A percentile compares a stretch with the other conserved stretches of the same genome.
phyloP scores from a whole-genome alignment of 2,797 vertebrate species.

The Paguma larvata region DNA sequence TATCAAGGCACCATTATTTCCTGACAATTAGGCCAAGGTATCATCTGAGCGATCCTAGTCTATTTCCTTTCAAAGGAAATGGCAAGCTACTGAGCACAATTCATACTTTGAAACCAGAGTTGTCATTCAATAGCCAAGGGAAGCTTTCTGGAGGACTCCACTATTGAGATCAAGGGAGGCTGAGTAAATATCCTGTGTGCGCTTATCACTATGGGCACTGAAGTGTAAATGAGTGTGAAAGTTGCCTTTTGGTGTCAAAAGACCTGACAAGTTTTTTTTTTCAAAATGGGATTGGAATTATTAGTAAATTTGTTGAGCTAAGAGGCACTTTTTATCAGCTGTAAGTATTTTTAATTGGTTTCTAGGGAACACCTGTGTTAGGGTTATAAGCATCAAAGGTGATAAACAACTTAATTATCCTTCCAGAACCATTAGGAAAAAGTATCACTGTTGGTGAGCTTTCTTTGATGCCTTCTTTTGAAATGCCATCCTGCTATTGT shows the following conservation, averaged over 20 bases:
- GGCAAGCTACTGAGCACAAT: conserved; percentile 40
- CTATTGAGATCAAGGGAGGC: conserved; percentile 71
- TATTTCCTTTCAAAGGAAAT: conserved; percentile 72
- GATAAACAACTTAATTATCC: conserved; percentile 87
- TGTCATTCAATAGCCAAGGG: conserved; percentile 68
- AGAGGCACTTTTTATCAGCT: conserved; percentile 81
- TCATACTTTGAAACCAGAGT: conserved; percentile 74
- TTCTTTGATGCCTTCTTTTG: conserved; percentile 84
- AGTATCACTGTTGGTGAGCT: conserved; percentile 81
- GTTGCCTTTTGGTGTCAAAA: conserved; percentile 81
- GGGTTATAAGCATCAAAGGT: conserved; percentile 84
- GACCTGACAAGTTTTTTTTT: conserved; percentile 76
- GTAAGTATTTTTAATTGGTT: conserved; percentile 87
- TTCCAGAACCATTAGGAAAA: conserved; percentile 83
- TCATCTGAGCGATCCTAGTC: background rate
- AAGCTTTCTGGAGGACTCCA: conserved; percentile 67
- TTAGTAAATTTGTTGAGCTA: conserved; percentile 82
- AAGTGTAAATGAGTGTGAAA: conserved; percentile 81
- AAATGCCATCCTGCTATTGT: conserved; percentile 79
- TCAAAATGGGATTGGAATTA: conserved; percentile 81
- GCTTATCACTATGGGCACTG: conserved; percentile 56
- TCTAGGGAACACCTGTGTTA: conserved; percentile 85
- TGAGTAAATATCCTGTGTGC: conserved; percentile 77
- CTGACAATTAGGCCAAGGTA: conserved; percentile 32
- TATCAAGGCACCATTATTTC: conserved; percentile 48